Percentiles rank a stretch among this genome's conserved stretches.
These are phyloP conservation scores for Oreortyx pictus DNA, from an alignment of 2,797 vertebrate genomes.

Conservation along the genomic window DNA sequence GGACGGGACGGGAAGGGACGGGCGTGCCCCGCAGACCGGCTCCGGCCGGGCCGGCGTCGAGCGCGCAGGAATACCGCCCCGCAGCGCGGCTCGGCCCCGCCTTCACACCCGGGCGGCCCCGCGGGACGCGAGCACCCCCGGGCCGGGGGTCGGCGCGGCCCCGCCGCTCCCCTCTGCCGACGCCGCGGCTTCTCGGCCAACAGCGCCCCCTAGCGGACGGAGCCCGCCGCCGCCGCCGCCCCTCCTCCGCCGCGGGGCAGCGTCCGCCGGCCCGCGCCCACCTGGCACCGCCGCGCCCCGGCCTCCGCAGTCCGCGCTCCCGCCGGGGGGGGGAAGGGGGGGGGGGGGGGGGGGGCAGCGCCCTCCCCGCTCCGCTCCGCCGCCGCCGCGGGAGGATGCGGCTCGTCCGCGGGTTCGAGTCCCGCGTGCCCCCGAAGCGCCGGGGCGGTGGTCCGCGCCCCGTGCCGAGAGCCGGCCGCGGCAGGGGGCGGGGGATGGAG, in stretches of 20 bases:
- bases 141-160: constrained; percentile 29
- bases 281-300: background rate
- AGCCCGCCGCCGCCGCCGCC: background rate
- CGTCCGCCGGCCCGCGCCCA: background rate
- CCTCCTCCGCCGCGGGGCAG: constrained; percentile 16
- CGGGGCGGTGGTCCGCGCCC: background rate
- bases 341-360: too few species aligned
- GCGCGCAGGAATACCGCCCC: background rate
- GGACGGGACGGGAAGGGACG: too few species aligned
- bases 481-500: background rate
- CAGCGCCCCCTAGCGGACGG: constrained; percentile 80
- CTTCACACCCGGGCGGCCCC: background rate
- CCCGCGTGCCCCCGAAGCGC: background rate
- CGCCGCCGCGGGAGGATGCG: background rate
- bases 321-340: too few species aligned
- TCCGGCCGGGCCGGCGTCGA: background rate
- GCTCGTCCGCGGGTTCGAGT: background rate
- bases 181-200: constrained; percentile 74
- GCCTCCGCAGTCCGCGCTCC: background rate
- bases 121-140: background rate
- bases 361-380: background rate
- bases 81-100: background rate
- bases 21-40: too few species aligned
- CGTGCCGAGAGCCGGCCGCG: background rate
- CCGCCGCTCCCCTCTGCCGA: background rate